Evolutionary conservation across 2,888 invertebrate species (phyloP).

Genomic region (Morpho helenor): DNA sequence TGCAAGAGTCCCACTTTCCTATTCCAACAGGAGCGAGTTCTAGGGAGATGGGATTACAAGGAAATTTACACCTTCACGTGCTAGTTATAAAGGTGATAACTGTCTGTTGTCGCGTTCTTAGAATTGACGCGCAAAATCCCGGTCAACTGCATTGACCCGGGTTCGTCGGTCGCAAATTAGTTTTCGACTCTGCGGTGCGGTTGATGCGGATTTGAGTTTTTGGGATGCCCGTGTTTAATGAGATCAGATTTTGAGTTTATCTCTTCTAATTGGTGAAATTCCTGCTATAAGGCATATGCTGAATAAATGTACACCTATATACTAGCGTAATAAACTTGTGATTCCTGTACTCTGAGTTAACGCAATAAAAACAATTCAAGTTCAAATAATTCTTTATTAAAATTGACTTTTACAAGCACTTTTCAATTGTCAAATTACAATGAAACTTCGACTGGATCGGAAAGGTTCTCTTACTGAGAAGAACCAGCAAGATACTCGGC

Average conservation of each 20-base stretch:
- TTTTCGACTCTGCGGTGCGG: conserved; percentile 20
- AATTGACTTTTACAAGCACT: no score
- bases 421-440: no score
- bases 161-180: conserved; percentile 25
- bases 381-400: no score
- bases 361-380: no score
- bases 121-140: conserved; percentile 22
- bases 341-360: no score
- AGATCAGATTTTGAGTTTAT: conserved; percentile 3
- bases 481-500: no score
- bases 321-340: no score
- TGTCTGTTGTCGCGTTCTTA: neutral
- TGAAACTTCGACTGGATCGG: no score
- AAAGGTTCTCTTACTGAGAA: no score
- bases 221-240: conserved; percentile 10
- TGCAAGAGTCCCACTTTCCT: neutral
- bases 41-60: neutral
- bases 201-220: conserved; percentile 21
- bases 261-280: neutral
- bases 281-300: no score
- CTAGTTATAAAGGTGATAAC: conserved; percentile 9
- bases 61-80: conserved; percentile 6
- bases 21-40: neutral
- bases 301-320: no score
- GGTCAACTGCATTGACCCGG: conserved; percentile 25